Evolutionary conservation across 2,888 invertebrate species (phyloP).

Genomic region (Chaetogeoica ovagalla): DNA sequence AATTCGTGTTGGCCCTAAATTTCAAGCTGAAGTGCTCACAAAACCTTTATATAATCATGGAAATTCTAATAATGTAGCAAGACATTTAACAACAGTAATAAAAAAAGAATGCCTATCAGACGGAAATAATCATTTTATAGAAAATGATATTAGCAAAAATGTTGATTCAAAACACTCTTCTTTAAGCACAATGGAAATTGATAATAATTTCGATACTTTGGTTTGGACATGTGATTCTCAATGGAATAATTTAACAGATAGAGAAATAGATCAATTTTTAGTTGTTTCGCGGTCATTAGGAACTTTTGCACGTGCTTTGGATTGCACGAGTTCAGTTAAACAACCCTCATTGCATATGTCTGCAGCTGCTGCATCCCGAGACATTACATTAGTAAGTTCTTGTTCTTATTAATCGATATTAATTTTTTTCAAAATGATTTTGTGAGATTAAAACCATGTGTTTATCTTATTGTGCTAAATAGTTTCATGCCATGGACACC

Average conservation of each 20-base stretch:
- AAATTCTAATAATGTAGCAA: slow-evolving; percentile 62
- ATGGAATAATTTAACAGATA: slow-evolving; percentile 71
- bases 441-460: neutral
- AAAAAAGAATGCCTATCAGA: slow-evolving; percentile 4
- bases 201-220: slow-evolving; percentile 73
- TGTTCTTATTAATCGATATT: no score
- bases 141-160: neutral
- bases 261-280: slow-evolving; percentile 98
- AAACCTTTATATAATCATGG: slow-evolving; percentile 71
- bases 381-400: slow-evolving; percentile 82
- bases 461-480: slow-evolving; percentile 56
- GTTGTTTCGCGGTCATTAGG: slow-evolving; percentile 69
- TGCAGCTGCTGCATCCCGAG: slow-evolving; percentile 97
- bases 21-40: slow-evolving; percentile 91
- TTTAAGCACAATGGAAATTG: neutral
- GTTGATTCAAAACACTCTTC: neutral
- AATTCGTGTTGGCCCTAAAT: slow-evolving; percentile 84
- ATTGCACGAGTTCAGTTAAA: slow-evolving; percentile 97
- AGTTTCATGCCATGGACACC: slow-evolving; percentile 99
- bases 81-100: neutral
- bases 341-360: slow-evolving; percentile 99
- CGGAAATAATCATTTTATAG: neutral
- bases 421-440: no score
- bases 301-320: slow-evolving; percentile 97
- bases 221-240: slow-evolving; percentile 93